A percentile compares a stretch with the other conserved stretches of the same genome.
Conservation (phyloP, 2,888 invertebrate species). For the Agapetus fuscipes region DNA sequence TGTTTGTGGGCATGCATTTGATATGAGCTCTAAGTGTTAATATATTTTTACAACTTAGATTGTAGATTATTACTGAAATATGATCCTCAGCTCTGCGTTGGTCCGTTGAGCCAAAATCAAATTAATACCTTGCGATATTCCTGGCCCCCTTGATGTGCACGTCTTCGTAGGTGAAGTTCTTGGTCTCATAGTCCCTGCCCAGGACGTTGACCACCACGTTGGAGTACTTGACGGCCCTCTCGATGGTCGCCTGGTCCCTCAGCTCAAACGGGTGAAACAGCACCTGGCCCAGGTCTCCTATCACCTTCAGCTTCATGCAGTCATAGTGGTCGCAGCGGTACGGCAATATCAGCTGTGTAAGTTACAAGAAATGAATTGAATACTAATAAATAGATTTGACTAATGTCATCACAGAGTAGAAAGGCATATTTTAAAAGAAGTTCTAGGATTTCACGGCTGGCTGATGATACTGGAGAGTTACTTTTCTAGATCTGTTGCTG, state of each 20-base stretch:
- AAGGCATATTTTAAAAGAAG: too few relatives aligned
- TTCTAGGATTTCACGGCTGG: too few relatives aligned
- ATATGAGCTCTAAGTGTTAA: too few relatives aligned
- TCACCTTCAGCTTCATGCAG: slow-evolving; percentile 65
- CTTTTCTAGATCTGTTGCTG: too few relatives aligned
- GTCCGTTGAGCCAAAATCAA: too few relatives aligned
- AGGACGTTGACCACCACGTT: slow-evolving; percentile 95
- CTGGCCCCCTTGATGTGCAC: slow-evolving; percentile 81
- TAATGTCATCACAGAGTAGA: too few relatives aligned
- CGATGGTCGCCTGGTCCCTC: slow-evolving; percentile 76
- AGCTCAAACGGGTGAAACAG: slow-evolving; percentile 79
- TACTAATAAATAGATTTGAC: too few relatives aligned
- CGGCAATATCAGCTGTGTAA: slow-evolving; percentile 73
- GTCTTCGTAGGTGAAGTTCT: slow-evolving; percentile 77
- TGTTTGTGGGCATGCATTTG: too few relatives aligned
- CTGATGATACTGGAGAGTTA: too few relatives aligned
- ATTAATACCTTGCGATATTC: slow-evolving; percentile 71
- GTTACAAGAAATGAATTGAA: neutral
- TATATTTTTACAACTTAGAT: too few relatives aligned
- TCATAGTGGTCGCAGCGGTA: slow-evolving; percentile 83
- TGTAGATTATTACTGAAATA: too few relatives aligned
- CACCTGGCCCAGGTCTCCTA: slow-evolving; percentile 93
- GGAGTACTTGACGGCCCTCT: slow-evolving; percentile 81
- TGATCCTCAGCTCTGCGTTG: too few relatives aligned
- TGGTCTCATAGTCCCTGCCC: slow-evolving; percentile 87